Percentiles rank a stretch among this genome's conserved stretches.
Conservation (phyloP, 2,113 vertebrate genomes). For the Physeter macrocephalus region DNA sequence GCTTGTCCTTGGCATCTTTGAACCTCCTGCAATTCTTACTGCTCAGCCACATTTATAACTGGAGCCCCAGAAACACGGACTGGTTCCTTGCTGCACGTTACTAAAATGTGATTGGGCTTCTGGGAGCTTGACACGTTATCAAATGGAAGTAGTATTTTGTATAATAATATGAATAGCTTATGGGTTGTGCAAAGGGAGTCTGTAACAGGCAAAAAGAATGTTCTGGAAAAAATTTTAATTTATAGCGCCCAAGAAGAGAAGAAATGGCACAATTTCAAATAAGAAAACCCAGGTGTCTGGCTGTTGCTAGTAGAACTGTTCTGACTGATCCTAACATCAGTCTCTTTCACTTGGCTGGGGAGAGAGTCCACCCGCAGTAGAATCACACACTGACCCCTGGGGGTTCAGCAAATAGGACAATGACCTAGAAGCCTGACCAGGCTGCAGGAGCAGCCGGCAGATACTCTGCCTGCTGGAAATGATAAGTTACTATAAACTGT, state of each 20-base stretch:
- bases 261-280: neutral
- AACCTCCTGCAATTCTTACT: neutral
- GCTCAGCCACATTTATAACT: neutral
- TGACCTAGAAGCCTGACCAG: accelerated
- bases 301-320: neutral
- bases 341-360: neutral
- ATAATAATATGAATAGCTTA: neutral
- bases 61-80: neutral
- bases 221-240: neutral
- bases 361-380: too few relatives aligned
- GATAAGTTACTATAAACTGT: too few relatives aligned
- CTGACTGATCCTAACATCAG: neutral
- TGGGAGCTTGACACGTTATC: neutral
- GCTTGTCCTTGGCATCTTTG: neutral
- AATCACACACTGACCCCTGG: neutral
- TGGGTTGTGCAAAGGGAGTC: neutral
- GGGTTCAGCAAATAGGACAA: neutral
- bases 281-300: neutral
- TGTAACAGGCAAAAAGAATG: neutral
- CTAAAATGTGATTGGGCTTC: neutral
- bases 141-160: neutral
- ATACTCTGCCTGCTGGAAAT: neutral
- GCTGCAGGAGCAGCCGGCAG: neutral
- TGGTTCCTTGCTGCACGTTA: neutral
- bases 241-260: neutral